Evolutionary conservation across 2,113 vertebrate genomes (phyloP), one percentile per base, ranked within the genome.

Genomic region (Xiphorhynchus elegans): DNA sequence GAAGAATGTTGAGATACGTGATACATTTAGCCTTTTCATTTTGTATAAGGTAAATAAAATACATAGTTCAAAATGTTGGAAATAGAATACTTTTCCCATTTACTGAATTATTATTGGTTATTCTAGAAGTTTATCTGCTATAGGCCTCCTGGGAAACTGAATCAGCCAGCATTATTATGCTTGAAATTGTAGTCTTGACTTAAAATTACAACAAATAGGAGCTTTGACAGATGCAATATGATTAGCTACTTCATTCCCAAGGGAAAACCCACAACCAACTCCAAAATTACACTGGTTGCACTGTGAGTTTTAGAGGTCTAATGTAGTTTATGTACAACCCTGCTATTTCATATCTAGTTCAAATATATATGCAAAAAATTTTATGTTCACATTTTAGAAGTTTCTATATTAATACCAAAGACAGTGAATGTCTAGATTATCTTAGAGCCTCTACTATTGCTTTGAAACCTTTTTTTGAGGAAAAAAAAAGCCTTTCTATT

Each of bases 181-280:
- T 77, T 92, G 72, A n/a, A 85, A 89, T 40, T 81, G n/a, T 52
- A 93, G 63, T 31, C 81, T 76, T 96, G 56, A 78, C 64, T 75
- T 91, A 79, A 92, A 97, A 90, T 94, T 69, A 92, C 52, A 86
- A 62, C 58, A 94, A 93, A 78, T 42, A 82, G 55, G 49, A 91
- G 72, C 52, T 94, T 78, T 90, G 76, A 75, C 90, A 92, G 83
- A 75, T 81, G 33, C 72, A 89, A 83, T 46, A 60, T 53, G 52
- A 91, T 83, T 90, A 95, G 50, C 40, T 74, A 80, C 35, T 91
- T 85, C 39, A 56, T 77, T 85, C 73, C 37, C 37, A 69, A 78
- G 17, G 33, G 59, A 84, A 95, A 95, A 70, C 25, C 24, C 60
- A 90, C 59, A 81, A 58, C 11, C 60, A 86, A n/a, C 40, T 25